Conservation (phyloP, 2,113 vertebrate genomes). For the Lepisosteus osseus region DNA sequence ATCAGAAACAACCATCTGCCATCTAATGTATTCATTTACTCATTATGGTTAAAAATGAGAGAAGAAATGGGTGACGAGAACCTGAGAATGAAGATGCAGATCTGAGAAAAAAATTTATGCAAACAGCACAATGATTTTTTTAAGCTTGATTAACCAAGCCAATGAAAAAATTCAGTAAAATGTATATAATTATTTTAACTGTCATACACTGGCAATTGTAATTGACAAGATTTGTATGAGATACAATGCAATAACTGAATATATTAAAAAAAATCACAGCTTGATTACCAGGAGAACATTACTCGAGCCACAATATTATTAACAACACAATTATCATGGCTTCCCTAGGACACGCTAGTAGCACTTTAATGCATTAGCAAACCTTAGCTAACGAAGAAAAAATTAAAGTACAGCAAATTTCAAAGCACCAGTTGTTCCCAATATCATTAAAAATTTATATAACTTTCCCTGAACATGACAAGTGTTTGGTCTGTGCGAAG, state of each 20-base stretch:
- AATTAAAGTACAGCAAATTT: constrained; percentile 94
- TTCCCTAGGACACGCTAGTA: constrained; percentile 87
- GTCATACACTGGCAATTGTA: constrained; percentile 80
- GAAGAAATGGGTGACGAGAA: constrained; percentile 28
- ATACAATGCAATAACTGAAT: constrained; percentile 52
- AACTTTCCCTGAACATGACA: constrained; percentile 84
- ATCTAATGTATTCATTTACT: constrained; percentile 32
- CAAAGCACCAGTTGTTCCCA: constrained; percentile 88
- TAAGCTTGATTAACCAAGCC: constrained; percentile 84
- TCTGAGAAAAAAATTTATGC: constrained; percentile 64
- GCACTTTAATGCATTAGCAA: constrained; percentile 88
- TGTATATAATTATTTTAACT: constrained; percentile 85
- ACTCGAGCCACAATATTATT: constrained; percentile 85
- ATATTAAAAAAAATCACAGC: constrained; percentile 74
- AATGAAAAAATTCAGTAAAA: constrained; percentile 82
- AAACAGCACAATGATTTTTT: constrained; percentile 78
- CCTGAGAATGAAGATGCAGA: constrained; percentile 35
- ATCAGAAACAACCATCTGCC: constrained; percentile 29
- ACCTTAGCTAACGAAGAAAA: constrained; percentile 90
- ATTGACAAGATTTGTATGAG: constrained; percentile 77
- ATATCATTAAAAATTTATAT: constrained; percentile 98
- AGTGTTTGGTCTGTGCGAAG: constrained; percentile 87
- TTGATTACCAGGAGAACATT: constrained; percentile 92
- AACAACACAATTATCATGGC: constrained; percentile 84
- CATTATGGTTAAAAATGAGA: constrained; percentile 39